Conservation (phyloP, 2,113 vertebrate genomes). For the Poeciliopsis turrubarensis region DNA sequence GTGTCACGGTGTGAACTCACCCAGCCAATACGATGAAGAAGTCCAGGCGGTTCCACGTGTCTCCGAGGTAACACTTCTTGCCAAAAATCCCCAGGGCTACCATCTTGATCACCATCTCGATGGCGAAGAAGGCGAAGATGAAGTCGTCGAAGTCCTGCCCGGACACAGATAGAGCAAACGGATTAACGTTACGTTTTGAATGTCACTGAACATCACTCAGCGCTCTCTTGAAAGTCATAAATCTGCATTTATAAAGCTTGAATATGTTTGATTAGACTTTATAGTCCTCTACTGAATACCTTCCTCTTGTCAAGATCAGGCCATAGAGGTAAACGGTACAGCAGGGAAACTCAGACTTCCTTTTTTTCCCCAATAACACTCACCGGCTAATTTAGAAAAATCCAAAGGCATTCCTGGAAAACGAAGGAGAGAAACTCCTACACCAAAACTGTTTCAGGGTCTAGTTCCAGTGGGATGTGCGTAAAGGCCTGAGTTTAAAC, state of each 20-base stretch:
- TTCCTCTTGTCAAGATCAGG: neutral
- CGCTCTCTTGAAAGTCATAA: neutral
- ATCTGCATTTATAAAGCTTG: neutral
- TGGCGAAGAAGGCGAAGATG: constrained; percentile 98
- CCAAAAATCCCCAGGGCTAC: constrained; percentile 97
- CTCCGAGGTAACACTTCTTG: constrained; percentile 97
- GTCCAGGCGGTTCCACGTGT: constrained; percentile 98
- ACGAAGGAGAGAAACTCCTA: too few species aligned
- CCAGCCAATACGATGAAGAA: constrained; percentile 98
- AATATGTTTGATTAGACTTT: neutral
- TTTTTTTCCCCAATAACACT: too few species aligned
- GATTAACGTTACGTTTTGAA: neutral
- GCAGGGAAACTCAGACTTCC: too few species aligned
- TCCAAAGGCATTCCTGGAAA: too few species aligned
- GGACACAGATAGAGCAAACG: constrained; percentile 4
- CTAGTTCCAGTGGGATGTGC: too few species aligned
- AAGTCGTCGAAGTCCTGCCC: constrained; percentile 95
- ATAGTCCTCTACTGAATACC: neutral
- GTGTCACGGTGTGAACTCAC: constrained; percentile 78
- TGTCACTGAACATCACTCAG: neutral
- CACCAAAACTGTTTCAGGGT: too few species aligned
- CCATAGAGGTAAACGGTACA: neutral
- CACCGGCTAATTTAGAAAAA: too few species aligned
- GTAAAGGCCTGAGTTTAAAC: too few species aligned
- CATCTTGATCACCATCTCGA: constrained; percentile 99